phyloP scores from a whole-genome alignment of 2,888 invertebrate species.

The Diaphora mendica region DNA sequence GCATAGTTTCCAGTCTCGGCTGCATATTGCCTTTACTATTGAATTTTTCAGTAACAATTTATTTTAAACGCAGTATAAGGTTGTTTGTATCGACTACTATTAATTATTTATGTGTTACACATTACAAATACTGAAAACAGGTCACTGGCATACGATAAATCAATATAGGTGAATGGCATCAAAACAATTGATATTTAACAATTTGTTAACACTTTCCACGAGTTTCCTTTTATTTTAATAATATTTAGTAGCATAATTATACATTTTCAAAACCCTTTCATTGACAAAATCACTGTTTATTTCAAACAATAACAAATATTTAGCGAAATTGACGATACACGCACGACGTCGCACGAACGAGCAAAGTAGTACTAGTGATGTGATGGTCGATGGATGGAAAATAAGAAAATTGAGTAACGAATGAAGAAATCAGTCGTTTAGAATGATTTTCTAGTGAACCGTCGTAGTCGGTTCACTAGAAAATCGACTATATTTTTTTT shows the following conservation, averaged over 20 bases:
- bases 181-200: constrained; percentile 73
- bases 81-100: constrained; percentile 62
- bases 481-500: neutral
- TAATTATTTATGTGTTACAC: constrained; percentile 79
- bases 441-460: too few species aligned
- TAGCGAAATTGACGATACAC: constrained; percentile 30
- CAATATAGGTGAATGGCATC: constrained; percentile 80
- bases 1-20: constrained; percentile 24
- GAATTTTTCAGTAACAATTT: constrained; percentile 40
- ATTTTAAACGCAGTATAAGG: constrained; percentile 48
- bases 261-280: constrained; percentile 30
- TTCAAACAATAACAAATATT: constrained; percentile 50
- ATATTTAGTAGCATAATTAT: constrained; percentile 4
- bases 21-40: constrained; percentile 33
- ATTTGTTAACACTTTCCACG: constrained; percentile 21
- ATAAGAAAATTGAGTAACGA: constrained; percentile 1
- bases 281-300: constrained; percentile 34
- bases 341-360: constrained; percentile 22
- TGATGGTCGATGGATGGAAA: too few species aligned
- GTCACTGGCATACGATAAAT: constrained; percentile 83
- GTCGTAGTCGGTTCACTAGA: too few species aligned
- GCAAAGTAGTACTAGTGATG: constrained; percentile 51
- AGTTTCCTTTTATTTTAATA: constrained; percentile 6
- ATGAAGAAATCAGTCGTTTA: neutral
- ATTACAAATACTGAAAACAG: constrained; percentile 80